Percentiles rank a stretch among this genome's conserved stretches.
Evolutionary conservation across 2,888 invertebrate genomes (phyloP).

Genomic region (Lasioglossum figueresi): DNA sequence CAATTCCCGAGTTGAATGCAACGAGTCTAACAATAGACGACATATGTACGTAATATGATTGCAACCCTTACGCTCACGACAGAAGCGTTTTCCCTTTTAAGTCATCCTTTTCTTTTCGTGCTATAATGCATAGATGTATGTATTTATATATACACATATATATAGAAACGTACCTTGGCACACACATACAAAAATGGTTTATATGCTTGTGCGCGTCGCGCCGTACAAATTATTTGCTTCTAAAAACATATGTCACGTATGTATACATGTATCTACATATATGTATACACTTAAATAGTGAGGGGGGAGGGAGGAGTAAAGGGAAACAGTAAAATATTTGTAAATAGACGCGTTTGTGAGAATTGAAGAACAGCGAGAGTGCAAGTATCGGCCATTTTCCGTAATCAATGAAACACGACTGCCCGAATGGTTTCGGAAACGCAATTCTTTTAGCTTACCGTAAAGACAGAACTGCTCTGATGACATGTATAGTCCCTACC

Average conservation of each 20-base stretch:
- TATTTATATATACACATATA: neutral
- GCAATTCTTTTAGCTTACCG: neutral
- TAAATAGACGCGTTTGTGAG: neutral
- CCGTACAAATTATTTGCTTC: neutral
- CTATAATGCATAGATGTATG: neutral
- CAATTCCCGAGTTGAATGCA: neutral
- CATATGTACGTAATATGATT: neutral
- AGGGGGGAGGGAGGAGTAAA: neutral
- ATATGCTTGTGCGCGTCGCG: neutral
- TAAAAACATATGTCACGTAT: neutral
- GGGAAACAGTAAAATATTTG: neutral
- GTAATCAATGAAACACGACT: neutral
- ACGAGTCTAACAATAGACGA: neutral
- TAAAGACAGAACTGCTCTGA: neutral
- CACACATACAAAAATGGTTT: neutral
- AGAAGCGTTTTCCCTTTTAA: neutral
- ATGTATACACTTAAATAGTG: neutral
- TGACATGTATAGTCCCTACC: neutral
- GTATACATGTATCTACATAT: neutral
- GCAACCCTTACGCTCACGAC: neutral
- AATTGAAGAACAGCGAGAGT: neutral
- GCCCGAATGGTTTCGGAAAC: neutral
- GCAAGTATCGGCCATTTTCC: neutral
- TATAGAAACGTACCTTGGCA: neutral
- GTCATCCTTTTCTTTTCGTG: neutral